Percentiles rank a stretch among this genome's conserved stretches.
Conservation (phyloP, 2,888 invertebrate genomes). For the Xanthia togata region DNA sequence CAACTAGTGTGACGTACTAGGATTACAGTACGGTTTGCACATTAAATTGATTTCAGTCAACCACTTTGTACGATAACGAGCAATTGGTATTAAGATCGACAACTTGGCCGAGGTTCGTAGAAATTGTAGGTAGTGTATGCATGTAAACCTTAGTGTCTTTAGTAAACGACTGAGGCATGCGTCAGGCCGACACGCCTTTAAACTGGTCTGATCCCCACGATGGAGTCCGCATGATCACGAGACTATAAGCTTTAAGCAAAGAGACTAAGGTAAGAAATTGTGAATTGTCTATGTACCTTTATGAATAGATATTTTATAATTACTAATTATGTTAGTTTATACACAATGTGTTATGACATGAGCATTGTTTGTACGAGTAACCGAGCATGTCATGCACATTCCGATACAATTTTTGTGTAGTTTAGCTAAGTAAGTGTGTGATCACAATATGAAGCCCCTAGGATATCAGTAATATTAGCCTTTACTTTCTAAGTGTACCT, state of each 20-base stretch:
- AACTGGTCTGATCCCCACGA: conserved; percentile 74
- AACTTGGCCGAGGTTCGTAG: conserved; percentile 30
- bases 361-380: conserved; percentile 38
- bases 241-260: conserved; percentile 82
- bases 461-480: conserved; percentile 47
- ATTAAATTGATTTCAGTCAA: conserved; percentile 37
- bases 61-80: conserved; percentile 8
- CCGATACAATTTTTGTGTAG: conserved; percentile 54
- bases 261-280: conserved; percentile 78
- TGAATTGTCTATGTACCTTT: conserved; percentile 76
- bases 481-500: conserved; percentile 58
- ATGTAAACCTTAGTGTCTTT: conserved; percentile 61
- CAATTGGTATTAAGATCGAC: conserved; percentile 11
- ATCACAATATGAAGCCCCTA: conserved; percentile 53
- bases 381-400: conserved; percentile 59
- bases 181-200: conserved; percentile 75
- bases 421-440: conserved; percentile 55
- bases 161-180: conserved; percentile 55
- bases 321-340: conserved; percentile 53
- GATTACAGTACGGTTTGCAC: conserved; percentile 33
- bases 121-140: conserved; percentile 42
- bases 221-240: conserved; percentile 69
- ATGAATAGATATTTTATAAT: conserved; percentile 72
- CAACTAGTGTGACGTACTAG: conserved; percentile 29
- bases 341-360: conserved; percentile 58